Percentiles rank a stretch among this genome's conserved stretches.
phyloP scores from a whole-genome alignment of 1,140 invertebrate genomes.

The Platyscapa corneri region DNA sequence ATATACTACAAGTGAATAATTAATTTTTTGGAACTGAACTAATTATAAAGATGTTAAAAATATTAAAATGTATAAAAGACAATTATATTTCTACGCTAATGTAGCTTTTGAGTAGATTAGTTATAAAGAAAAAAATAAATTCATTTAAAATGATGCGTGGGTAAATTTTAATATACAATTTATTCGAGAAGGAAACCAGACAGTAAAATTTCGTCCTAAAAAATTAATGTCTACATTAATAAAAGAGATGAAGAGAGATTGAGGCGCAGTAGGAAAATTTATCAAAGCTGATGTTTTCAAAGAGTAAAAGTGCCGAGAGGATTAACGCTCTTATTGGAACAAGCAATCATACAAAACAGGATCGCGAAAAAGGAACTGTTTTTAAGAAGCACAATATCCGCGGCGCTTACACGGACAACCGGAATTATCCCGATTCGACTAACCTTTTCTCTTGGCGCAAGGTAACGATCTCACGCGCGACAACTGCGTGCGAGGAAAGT shows the following conservation, averaged over 20 bases:
- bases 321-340: background rate
- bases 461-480: slow-evolving; percentile 11
- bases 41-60: too few relatives aligned
- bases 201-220: too few relatives aligned
- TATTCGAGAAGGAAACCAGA: too few relatives aligned
- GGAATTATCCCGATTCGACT: slow-evolving; percentile 48
- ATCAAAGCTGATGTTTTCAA: background rate
- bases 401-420: background rate
- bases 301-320: background rate
- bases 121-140: too few relatives aligned
- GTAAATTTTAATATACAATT: too few relatives aligned
- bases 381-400: background rate
- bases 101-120: too few relatives aligned
- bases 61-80: too few relatives aligned
- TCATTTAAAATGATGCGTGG: too few relatives aligned
- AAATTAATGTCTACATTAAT: background rate
- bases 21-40: too few relatives aligned
- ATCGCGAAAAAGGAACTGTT: slow-evolving; percentile 39
- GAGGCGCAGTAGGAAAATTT: background rate
- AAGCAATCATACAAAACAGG: background rate
- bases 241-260: background rate
- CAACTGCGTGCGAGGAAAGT: background rate
- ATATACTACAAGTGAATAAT: too few relatives aligned
- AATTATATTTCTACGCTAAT: too few relatives aligned
- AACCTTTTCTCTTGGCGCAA: background rate